A percentile compares a stretch with the other conserved stretches of the same genome.
Conservation (phyloP, 2,888 invertebrate species). For the Drosophila pseudotalamancana region DNA sequence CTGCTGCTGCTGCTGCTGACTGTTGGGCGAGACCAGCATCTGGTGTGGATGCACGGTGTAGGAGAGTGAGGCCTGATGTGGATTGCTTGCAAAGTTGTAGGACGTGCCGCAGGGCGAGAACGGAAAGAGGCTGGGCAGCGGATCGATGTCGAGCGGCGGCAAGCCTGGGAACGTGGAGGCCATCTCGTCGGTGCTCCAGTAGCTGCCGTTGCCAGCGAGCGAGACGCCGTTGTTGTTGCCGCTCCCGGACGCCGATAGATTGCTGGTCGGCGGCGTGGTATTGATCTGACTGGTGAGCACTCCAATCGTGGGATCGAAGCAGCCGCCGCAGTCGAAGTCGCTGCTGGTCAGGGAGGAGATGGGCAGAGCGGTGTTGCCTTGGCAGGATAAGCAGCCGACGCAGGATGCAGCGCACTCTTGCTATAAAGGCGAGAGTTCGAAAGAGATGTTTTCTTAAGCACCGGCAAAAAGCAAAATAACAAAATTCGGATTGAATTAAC, state of each 20-base stretch:
- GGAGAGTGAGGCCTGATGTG: slow-evolving; percentile 85
- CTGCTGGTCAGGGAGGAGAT: slow-evolving; percentile 83
- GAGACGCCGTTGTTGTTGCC: slow-evolving; percentile 71
- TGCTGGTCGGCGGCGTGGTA: slow-evolving; percentile 65
- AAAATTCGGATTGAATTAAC: no score
- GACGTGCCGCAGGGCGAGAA: slow-evolving; percentile 92
- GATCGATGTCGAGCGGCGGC: slow-evolving; percentile 93
- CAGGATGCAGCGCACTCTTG: slow-evolving; percentile 85
- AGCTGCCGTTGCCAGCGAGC: slow-evolving; percentile 74
- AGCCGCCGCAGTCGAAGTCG: slow-evolving; percentile 84
- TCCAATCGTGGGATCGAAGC: slow-evolving; percentile 82
- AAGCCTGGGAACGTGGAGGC: slow-evolving; percentile 92
- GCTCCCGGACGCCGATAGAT: slow-evolving; percentile 24
- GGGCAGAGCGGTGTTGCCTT: slow-evolving; percentile 83
- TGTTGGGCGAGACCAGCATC: slow-evolving; percentile 87
- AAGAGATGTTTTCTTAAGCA: slow-evolving; percentile 8
- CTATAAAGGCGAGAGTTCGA: slow-evolving; percentile 44
- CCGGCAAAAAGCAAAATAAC: background rate
- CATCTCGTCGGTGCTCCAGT: slow-evolving; percentile 89
- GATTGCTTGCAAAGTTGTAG: slow-evolving; percentile 87
- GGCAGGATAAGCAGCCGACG: slow-evolving; percentile 84
- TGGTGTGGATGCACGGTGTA: slow-evolving; percentile 87
- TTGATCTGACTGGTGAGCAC: slow-evolving; percentile 78
- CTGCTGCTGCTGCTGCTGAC: slow-evolving; percentile 57
- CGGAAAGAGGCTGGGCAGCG: slow-evolving; percentile 93